Base-by-base conservation (phyloP, 2,888 invertebrate genomes). In the Cryptus viduatorius region DNA sequence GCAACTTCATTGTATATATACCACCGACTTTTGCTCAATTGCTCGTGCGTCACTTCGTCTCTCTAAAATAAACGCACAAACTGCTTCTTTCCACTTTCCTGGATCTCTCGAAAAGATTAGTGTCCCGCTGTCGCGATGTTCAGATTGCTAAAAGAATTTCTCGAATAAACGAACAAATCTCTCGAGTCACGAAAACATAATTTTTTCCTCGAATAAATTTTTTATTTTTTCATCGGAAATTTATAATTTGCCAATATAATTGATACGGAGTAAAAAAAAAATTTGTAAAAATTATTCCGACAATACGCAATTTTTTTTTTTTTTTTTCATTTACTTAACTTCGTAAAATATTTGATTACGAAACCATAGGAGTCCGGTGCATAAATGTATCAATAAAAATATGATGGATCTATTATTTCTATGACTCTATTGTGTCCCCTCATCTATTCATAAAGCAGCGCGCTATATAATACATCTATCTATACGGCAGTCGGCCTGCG, bases 391-490 rank as follows among this genome's bases (percentile, higher is more conserved):
- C 83, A 79, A 83, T 79, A 29, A 71, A 53, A 71, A 76, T 71
- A 79, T 78, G 68, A 80, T 78, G 53, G 68, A 64, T 64, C 81
- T 59, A 84, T 84, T 81, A 81, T 75, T 78, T 69, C 80, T 84
- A 81, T 81, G 84, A 78, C 84, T 84, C 84, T 81, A 81, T 84
- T 78, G 77, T 78, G n/a, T 10, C 69, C 69, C 64, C 69, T 42
- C 53, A 42, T 61, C 42, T 68, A 64, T 81, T 78, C 80, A 76
- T 59, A 42, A 37, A 53, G 37, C 44, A 37, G 4, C 61, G 44
- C 56, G 50, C 37, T 64, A 46, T 19, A 50, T 48, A 24, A 19
- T 29, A 48, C 48, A 31, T 12, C 3, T 8, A 37, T 29, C 44
- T 64, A 31, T 46, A 64, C 48, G 19, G 46, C 42, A 69, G n/a